Evolutionary conservation across 2,797 vertebrate genomes (phyloP).

Genomic region (Periparus ater): DNA sequence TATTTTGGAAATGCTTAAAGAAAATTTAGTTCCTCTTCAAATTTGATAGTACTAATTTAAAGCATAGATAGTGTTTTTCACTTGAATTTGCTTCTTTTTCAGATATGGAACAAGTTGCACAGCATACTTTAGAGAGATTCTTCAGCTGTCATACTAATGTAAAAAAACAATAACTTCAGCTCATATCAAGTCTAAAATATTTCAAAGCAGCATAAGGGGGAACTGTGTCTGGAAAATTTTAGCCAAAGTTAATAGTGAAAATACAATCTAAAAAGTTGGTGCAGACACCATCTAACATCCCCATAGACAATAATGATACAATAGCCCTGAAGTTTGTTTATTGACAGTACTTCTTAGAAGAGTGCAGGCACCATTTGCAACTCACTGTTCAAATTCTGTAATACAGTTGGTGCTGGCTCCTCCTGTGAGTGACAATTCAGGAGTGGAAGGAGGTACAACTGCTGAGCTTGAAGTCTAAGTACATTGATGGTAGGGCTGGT

Average conservation of each 20-base stretch:
- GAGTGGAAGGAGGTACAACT: not conserved
- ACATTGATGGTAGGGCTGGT: not conserved
- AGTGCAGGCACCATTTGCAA: not conserved
- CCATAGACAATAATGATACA: accelerated
- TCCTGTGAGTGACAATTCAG: not conserved
- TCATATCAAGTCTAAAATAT: not conserved
- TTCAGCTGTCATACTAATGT: not conserved
- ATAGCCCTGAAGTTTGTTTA: not conserved
- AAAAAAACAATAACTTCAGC: not conserved
- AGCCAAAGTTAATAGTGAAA: not conserved
- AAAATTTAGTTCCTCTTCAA: not conserved
- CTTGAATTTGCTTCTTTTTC: not conserved
- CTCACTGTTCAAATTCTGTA: not conserved
- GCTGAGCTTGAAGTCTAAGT: not conserved
- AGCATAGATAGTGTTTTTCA: not conserved
- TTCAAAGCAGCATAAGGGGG: not conserved
- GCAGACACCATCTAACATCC: not conserved
- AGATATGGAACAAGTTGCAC: not conserved
- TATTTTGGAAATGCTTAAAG: not conserved
- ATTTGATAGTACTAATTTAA: not conserved
- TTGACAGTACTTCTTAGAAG: not conserved
- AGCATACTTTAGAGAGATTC: not conserved
- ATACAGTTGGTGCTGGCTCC: not conserved
- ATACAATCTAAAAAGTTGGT: not conserved
- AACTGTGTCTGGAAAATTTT: not conserved